Evolutionary conservation across 1,140 invertebrate genomes (phyloP).

Genomic region (Diorhabda carinulata): DNA sequence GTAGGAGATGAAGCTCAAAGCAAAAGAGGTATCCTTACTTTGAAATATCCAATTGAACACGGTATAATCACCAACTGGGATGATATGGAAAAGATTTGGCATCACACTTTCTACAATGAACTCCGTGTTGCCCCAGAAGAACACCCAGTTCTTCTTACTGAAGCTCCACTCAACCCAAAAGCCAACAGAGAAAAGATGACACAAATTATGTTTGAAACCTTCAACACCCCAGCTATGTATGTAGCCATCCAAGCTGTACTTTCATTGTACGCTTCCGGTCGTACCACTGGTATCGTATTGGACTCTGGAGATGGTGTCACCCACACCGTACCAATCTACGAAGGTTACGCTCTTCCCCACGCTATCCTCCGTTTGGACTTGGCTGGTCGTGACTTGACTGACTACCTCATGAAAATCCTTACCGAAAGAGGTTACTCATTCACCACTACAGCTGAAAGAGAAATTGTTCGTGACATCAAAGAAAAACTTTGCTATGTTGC

Average conservation of each 20-base stretch:
- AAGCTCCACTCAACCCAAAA: constrained; percentile 87
- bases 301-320: constrained; percentile 93
- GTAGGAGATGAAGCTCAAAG: constrained; percentile 72
- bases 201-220: constrained; percentile 91
- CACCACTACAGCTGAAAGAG: constrained; percentile 93
- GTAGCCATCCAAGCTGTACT: constrained; percentile 90
- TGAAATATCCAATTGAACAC: constrained; percentile 95
- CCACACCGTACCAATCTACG: constrained; percentile 92
- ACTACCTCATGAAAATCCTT: constrained; percentile 95
- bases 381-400: constrained; percentile 90
- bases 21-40: constrained; percentile 91
- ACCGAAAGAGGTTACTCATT: constrained; percentile 95
- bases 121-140: constrained; percentile 93
- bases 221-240: constrained; percentile 91
- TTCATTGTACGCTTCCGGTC: constrained; percentile 87
- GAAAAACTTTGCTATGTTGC: constrained; percentile 90
- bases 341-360: constrained; percentile 73
- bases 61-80: constrained; percentile 96
- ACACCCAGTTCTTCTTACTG: constrained; percentile 84
- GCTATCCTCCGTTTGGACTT: constrained; percentile 87
- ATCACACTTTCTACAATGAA: constrained; percentile 95
- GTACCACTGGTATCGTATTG: constrained; percentile 91
- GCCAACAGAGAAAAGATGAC: constrained; percentile 93
- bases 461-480: constrained; percentile 95
- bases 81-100: constrained; percentile 97